Evolutionary conservation across 2,888 invertebrate genomes (phyloP).

Genomic region (Orthosia cruda): DNA sequence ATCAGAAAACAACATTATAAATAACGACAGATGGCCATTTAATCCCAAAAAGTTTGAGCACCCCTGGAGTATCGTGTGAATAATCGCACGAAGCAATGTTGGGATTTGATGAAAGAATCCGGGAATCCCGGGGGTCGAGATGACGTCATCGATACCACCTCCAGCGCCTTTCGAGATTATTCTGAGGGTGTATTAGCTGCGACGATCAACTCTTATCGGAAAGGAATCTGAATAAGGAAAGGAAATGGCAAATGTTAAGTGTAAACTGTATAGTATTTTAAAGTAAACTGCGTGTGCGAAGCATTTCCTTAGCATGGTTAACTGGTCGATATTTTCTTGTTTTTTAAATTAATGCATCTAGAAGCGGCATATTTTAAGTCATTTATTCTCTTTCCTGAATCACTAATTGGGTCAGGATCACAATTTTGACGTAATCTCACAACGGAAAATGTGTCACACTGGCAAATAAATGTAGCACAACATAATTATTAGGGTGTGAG

Average conservation of each 20-base stretch:
- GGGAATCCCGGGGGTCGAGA: conserved; percentile 76
- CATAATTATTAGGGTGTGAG: too few relatives aligned
- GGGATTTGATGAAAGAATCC: conserved; percentile 88
- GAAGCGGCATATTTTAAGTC: too few relatives aligned
- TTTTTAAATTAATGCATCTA: neutral
- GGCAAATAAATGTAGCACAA: too few relatives aligned
- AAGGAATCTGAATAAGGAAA: conserved; percentile 40
- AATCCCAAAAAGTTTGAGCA: conserved; percentile 77
- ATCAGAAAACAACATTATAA: neutral
- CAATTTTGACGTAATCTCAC: too few relatives aligned
- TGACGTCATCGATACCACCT: conserved; percentile 84
- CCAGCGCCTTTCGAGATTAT: conserved; percentile 56
- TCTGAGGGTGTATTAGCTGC: conserved; percentile 57
- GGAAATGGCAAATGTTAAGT: conserved; percentile 17
- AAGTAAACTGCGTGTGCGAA: neutral
- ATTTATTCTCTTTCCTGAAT: too few relatives aligned
- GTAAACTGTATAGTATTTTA: neutral
- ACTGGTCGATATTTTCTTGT: neutral
- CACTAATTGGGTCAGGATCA: too few relatives aligned
- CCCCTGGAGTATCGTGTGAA: conserved; percentile 84
- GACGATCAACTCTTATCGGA: conserved; percentile 46
- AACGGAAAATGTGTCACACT: too few relatives aligned
- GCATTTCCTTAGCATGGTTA: neutral
- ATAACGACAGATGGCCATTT: conserved; percentile 19
- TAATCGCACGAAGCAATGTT: conserved; percentile 85